phyloP scores from a whole-genome alignment of 2,797 vertebrate species.

The Tokudaia muenninki region DNA sequence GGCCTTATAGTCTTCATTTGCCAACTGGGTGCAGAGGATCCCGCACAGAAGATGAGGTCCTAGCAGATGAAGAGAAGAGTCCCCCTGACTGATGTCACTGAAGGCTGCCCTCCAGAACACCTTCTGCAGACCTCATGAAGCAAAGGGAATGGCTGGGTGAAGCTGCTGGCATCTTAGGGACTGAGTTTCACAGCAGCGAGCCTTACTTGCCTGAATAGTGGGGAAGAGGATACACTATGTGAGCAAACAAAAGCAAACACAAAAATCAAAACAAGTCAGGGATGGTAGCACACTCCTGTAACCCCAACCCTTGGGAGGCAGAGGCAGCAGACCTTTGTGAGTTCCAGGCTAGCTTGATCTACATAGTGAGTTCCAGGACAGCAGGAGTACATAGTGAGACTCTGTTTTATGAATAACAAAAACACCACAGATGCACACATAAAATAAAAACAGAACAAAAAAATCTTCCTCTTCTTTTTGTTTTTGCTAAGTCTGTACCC shows the following conservation, averaged over 20 bases:
- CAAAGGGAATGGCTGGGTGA: background rate
- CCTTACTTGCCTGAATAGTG: background rate
- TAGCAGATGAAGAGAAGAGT: background rate
- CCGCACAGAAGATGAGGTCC: background rate
- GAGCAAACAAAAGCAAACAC: background rate
- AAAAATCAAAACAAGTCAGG: background rate
- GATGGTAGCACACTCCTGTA: background rate
- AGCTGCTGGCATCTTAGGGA: background rate
- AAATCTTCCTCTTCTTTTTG: background rate
- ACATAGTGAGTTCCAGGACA: background rate
- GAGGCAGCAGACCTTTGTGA: background rate
- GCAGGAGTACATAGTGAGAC: background rate
- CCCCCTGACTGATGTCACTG: background rate
- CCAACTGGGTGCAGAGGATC: background rate
- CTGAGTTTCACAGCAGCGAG: background rate
- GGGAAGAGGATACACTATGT: background rate
- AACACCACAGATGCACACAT: background rate
- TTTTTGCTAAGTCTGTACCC: slow-evolving; percentile 38
- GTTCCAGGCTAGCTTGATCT: background rate
- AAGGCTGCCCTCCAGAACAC: background rate
- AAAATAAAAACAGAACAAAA: background rate
- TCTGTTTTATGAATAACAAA: background rate
- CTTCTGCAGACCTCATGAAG: background rate
- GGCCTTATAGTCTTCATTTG: background rate
- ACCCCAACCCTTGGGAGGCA: background rate